A percentile compares a stretch with the other conserved stretches of the same genome.
phyloP scores from a whole-genome alignment of 2,888 invertebrate genomes.

The Alsophila aescularia region DNA sequence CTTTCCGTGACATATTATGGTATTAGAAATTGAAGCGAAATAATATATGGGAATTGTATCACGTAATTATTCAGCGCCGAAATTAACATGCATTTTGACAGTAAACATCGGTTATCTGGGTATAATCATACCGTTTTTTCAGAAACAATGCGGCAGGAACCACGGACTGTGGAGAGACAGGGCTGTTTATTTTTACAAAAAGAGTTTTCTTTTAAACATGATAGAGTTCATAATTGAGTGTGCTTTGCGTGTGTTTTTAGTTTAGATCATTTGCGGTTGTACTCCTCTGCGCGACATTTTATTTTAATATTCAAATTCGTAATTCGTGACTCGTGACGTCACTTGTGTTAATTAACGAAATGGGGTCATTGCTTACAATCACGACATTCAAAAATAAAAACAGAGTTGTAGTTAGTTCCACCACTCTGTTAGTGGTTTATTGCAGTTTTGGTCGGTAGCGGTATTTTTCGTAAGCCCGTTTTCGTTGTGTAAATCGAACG shows the following conservation, averaged over 20 bases:
- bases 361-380: constrained; percentile 26
- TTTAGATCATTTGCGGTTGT: constrained; percentile 44
- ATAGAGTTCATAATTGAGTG: constrained; percentile 12
- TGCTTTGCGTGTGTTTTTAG: constrained; percentile 14
- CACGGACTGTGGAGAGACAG: constrained; percentile 54
- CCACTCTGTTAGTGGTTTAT: constrained; percentile 22
- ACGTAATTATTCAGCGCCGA: constrained; percentile 31
- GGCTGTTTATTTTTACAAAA: neutral
- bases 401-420: constrained; percentile 27
- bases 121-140: constrained; percentile 62
- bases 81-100: constrained; percentile 46
- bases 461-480: constrained; percentile 32
- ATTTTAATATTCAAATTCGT: constrained; percentile 31
- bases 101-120: constrained; percentile 55
- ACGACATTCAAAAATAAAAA: constrained; percentile 22
- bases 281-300: constrained; percentile 36
- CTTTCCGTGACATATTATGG: constrained; percentile 17
- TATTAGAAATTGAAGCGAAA: constrained; percentile 28
- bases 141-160: constrained; percentile 78
- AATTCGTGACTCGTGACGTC: constrained; percentile 33
- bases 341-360: constrained; percentile 27
- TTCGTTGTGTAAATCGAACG: constrained; percentile 24
- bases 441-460: constrained; percentile 25
- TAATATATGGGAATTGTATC: constrained; percentile 40
- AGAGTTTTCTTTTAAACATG: constrained; percentile 12